Evolutionary conservation across 2,113 vertebrate genomes (phyloP).

Genomic region (Martes martes): DNA sequence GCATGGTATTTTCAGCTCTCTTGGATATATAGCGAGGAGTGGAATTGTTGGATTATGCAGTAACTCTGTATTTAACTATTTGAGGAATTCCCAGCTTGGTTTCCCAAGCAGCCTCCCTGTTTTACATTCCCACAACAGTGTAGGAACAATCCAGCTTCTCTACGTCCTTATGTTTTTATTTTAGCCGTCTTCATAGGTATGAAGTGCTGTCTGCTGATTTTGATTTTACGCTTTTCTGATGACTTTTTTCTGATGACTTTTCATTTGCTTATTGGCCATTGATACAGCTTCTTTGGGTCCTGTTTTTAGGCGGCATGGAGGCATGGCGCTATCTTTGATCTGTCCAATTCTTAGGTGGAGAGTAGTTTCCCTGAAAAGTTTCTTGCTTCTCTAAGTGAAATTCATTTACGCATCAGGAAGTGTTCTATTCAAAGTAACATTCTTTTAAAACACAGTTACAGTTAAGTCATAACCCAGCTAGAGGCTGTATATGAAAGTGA

Average conservation of each 20-base stretch:
- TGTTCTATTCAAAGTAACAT: not conserved
- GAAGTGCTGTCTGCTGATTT: not conserved
- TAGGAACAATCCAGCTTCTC: not conserved
- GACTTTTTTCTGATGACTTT: not conserved
- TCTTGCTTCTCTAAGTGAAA: not conserved
- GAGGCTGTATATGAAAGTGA: not conserved
- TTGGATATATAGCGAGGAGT: not conserved
- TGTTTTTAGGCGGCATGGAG: not conserved
- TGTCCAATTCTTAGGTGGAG: not conserved
- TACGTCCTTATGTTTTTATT: not conserved
- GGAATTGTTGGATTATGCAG: not conserved
- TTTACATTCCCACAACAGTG: not conserved
- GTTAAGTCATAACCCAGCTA: not conserved
- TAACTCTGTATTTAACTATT: not conserved
- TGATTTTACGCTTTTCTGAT: not conserved
- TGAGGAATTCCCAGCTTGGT: not conserved
- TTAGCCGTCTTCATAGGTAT: not conserved
- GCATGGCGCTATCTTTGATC: not conserved
- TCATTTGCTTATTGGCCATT: not conserved
- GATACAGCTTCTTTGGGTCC: not conserved
- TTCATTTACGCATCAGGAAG: not conserved
- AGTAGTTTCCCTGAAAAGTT: not conserved
- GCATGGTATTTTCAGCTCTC: not conserved
- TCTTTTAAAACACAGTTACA: not conserved
- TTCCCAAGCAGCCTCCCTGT: not conserved